Evolutionary conservation across 2,113 vertebrate genomes (phyloP).

Genomic region (Microcebus murinus): DNA sequence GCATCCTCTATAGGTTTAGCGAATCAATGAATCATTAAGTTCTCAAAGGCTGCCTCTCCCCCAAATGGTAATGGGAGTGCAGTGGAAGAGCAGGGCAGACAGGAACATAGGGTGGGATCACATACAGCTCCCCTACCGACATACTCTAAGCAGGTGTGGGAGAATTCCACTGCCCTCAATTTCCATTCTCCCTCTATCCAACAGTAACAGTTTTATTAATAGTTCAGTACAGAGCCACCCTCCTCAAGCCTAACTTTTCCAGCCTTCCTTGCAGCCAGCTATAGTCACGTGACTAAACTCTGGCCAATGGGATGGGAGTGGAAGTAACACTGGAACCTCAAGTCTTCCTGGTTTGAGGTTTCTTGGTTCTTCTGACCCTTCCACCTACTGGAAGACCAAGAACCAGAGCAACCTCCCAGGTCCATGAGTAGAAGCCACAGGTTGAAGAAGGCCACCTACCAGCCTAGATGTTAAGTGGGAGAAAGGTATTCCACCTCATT

Average conservation of each 20-base stretch:
- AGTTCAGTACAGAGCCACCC: background rate
- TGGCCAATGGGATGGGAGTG: background rate
- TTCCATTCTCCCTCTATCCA: background rate
- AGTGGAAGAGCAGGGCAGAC: background rate
- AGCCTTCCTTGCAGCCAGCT: background rate
- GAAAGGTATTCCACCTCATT: background rate
- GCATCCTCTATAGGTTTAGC: background rate
- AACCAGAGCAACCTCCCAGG: background rate
- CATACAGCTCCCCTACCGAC: background rate
- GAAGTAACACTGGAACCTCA: background rate
- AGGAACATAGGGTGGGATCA: background rate
- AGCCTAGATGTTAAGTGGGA: background rate
- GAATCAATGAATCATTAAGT: no score
- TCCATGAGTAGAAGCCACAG: background rate
- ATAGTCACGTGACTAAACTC: background rate
- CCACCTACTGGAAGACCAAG: background rate
- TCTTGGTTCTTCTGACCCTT: background rate
- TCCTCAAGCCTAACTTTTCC: background rate
- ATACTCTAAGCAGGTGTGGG: no score
- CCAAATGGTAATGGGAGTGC: background rate
- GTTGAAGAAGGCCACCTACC: background rate
- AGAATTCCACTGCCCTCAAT: background rate
- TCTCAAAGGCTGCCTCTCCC: background rate
- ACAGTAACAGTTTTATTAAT: background rate
- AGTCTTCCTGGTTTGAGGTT: background rate